Conservation (phyloP, 2,888 invertebrate species). For the Mimas tiliae region DNA sequence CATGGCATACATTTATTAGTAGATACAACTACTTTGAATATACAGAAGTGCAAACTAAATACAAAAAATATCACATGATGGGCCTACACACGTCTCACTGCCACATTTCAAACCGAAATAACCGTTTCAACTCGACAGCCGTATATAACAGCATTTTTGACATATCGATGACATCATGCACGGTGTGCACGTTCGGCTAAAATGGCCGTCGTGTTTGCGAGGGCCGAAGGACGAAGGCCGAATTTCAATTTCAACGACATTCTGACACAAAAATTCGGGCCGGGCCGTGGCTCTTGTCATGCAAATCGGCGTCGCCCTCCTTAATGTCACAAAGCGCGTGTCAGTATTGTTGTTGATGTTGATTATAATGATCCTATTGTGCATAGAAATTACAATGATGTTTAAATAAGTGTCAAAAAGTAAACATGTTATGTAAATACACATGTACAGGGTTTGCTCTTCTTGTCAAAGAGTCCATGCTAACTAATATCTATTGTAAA, state of each 20-base stretch:
- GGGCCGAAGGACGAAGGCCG: constrained; percentile 58
- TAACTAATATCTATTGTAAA: no score
- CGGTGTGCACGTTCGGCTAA: constrained; percentile 36
- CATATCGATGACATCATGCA: constrained; percentile 51
- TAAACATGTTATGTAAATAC: neutral
- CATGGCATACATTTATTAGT: neutral
- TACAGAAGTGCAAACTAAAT: neutral
- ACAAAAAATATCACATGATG: neutral
- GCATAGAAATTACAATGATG: neutral
- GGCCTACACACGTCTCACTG: constrained; percentile 12
- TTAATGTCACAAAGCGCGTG: constrained; percentile 32
- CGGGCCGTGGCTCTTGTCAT: constrained; percentile 55
- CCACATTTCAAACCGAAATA: constrained; percentile 2
- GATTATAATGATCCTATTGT: neutral
- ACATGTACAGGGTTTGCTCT: neutral
- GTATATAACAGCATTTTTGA: constrained; percentile 48
- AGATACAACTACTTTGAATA: neutral
- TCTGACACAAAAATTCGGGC: constrained; percentile 48
- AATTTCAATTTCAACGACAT: constrained; percentile 56
- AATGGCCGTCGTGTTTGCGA: constrained; percentile 49
- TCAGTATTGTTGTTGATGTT: constrained; percentile 2
- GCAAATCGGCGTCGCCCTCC: constrained; percentile 48
- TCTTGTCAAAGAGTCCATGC: no score
- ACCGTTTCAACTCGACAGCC: constrained; percentile 12
- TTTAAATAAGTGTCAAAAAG: neutral